Percentiles rank a stretch among this genome's conserved stretches.
Evolutionary conservation across 2,888 invertebrate genomes (phyloP).

Genomic region (Himalopsyche tibetana): DNA sequence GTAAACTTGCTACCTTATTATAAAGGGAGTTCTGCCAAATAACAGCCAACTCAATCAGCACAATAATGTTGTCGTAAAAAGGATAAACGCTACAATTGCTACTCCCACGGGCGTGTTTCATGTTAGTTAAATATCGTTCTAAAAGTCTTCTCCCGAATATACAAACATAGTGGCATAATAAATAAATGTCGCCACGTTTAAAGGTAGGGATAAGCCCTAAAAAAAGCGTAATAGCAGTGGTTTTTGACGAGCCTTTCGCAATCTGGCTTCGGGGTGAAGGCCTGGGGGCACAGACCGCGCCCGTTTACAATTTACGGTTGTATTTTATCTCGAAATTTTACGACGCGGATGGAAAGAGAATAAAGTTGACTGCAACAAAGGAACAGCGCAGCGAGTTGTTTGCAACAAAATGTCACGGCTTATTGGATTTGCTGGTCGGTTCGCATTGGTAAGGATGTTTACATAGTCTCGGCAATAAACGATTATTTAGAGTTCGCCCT

Average conservation of each 20-base stretch:
- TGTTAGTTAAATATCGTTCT: too few species aligned
- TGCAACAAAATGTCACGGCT: constrained; percentile 26
- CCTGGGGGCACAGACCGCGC: neutral
- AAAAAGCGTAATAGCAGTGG: neutral
- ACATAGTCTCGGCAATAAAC: too few species aligned
- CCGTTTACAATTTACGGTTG: constrained; percentile 55
- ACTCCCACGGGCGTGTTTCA: too few species aligned
- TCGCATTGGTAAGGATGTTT: neutral
- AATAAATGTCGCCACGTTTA: neutral
- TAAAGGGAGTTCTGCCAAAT: too few species aligned
- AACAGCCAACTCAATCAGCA: too few species aligned
- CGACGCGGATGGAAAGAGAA: constrained; percentile 56
- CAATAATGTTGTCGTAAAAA: too few species aligned
- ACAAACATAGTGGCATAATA: too few species aligned
- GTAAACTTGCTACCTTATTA: too few species aligned
- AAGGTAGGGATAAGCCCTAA: neutral
- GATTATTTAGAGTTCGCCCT: too few species aligned
- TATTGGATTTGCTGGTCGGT: neutral
- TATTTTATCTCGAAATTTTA: constrained; percentile 60
- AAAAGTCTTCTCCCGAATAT: too few species aligned
- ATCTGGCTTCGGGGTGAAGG: neutral
- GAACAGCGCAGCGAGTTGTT: neutral
- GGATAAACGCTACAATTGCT: too few species aligned
- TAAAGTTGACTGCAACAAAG: constrained; percentile 54
- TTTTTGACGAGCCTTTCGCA: neutral